Conservation (phyloP, 2,888 invertebrate species). For the Orthonychiurus folsomi region DNA sequence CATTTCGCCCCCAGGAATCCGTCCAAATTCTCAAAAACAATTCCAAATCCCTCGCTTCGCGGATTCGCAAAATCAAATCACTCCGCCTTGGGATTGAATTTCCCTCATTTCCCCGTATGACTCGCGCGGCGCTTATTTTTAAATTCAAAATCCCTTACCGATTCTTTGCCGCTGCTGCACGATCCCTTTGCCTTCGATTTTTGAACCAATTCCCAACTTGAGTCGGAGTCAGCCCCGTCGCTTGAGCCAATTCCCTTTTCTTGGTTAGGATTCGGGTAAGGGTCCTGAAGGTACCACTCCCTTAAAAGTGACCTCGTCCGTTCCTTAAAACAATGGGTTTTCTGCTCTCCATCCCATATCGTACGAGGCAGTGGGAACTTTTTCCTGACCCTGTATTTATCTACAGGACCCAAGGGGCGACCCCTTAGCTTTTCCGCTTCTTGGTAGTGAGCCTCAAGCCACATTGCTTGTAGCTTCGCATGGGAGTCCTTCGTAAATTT, state of each 20-base stretch:
- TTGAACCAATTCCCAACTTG: constrained; percentile 94
- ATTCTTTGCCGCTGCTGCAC: constrained; percentile 92
- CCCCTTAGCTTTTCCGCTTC: constrained; percentile 85
- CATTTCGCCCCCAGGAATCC: no score
- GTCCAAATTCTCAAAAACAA: no score
- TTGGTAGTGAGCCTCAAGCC: constrained; percentile 88
- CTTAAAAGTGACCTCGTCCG: constrained; percentile 50
- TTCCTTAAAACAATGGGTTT: constrained; percentile 86
- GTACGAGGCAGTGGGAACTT: constrained; percentile 86
- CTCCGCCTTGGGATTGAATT: no score
- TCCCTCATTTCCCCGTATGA: no score
- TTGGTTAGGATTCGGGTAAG: constrained; percentile 92
- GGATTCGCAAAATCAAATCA: no score
- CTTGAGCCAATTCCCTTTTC: constrained; percentile 80
- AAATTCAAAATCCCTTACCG: constrained; percentile 58
- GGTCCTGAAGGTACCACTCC: constrained; percentile 78
- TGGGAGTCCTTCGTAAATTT: constrained; percentile 83
- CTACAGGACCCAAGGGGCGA: constrained; percentile 82
- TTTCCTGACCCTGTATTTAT: constrained; percentile 85
- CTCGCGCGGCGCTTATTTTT: no score
- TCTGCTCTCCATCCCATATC: constrained; percentile 93
- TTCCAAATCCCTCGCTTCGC: no score
- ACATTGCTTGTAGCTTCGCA: constrained; percentile 78
- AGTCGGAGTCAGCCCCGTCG: constrained; percentile 83
- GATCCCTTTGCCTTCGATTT: constrained; percentile 74